Percentiles rank a stretch among this genome's conserved stretches.
phyloP scores from a whole-genome alignment of 2,888 invertebrate genomes.

The Thereva unica region DNA sequence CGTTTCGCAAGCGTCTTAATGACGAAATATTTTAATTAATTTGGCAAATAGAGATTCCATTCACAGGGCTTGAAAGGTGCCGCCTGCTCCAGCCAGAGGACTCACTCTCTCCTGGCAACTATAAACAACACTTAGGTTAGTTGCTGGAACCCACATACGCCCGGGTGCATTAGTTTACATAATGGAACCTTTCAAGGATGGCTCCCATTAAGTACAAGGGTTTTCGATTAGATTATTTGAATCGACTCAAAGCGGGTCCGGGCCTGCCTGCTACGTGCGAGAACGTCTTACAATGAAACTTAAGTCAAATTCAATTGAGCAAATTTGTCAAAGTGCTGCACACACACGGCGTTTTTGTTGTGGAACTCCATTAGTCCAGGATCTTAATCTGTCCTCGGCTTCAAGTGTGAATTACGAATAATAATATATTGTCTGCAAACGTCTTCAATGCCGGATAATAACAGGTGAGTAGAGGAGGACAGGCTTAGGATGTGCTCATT shows the following conservation, averaged over 20 bases:
- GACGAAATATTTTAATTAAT: slow-evolving; percentile 40
- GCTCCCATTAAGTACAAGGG: slow-evolving; percentile 38
- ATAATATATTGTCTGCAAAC: slow-evolving; percentile 27
- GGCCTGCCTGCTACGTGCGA: slow-evolving; percentile 10
- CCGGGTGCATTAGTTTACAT: slow-evolving; percentile 38
- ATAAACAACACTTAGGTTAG: slow-evolving; percentile 38
- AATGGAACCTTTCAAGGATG: slow-evolving; percentile 35
- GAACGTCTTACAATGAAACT: slow-evolving; percentile 33
- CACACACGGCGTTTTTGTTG: slow-evolving; percentile 21
- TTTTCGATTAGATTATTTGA: slow-evolving; percentile 41
- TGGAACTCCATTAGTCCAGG: slow-evolving; percentile 28
- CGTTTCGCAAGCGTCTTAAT: slow-evolving; percentile 11
- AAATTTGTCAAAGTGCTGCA: slow-evolving; percentile 37
- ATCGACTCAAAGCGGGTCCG: slow-evolving; percentile 33
- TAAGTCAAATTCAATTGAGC: slow-evolving; percentile 40
- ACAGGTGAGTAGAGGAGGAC: no score
- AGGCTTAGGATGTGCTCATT: no score
- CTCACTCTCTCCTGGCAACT: slow-evolving; percentile 9
- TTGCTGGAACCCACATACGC: slow-evolving; percentile 27
- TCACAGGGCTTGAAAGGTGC: slow-evolving; percentile 5
- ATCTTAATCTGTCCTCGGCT: slow-evolving; percentile 24
- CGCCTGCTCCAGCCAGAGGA: neutral
- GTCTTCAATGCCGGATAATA: neutral
- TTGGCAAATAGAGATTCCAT: slow-evolving; percentile 27
- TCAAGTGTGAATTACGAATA: slow-evolving; percentile 14